phyloP scores from a whole-genome alignment of 1,140 invertebrate genomes.

The Ooceraea biroi region DNA sequence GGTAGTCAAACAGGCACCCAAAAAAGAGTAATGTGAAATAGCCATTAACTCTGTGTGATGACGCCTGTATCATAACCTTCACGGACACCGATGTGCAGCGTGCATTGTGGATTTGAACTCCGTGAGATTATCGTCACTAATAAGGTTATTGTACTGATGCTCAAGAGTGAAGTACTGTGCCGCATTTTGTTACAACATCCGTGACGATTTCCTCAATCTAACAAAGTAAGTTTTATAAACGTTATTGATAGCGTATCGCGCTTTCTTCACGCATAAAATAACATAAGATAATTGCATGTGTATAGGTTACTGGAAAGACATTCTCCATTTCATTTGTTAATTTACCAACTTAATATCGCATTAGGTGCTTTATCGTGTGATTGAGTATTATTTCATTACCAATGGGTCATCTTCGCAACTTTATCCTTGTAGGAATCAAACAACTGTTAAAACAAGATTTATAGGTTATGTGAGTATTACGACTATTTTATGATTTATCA shows the following conservation, averaged over 20 bases:
- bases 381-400: slow-evolving; percentile 3
- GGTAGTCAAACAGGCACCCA: not conserved
- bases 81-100: not conserved
- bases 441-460: not conserved
- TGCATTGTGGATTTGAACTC: not conserved
- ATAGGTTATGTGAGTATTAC: slow-evolving; percentile 21
- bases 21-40: not conserved
- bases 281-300: not conserved
- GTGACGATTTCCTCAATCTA: not conserved
- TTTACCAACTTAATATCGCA: not conserved
- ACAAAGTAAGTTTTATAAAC: slow-evolving; percentile 40
- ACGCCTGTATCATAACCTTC: slow-evolving; percentile 30
- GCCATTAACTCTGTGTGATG: slow-evolving; percentile 29
- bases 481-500: not conserved
- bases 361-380: not conserved
- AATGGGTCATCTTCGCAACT: not conserved
- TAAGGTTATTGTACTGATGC: not conserved
- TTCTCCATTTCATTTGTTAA: not conserved
- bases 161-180: slow-evolving; percentile 5
- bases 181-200: not conserved
- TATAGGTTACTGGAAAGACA: not conserved
- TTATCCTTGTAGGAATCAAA: not conserved
- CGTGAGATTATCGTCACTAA: slow-evolving; percentile 3
- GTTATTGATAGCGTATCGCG: not conserved
- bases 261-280: not conserved